Evolutionary conservation across 30 jellyfish, hydroid and myxozoan genomes (phyloP).

Genomic region (Turritopsis dohrnii): DNA sequence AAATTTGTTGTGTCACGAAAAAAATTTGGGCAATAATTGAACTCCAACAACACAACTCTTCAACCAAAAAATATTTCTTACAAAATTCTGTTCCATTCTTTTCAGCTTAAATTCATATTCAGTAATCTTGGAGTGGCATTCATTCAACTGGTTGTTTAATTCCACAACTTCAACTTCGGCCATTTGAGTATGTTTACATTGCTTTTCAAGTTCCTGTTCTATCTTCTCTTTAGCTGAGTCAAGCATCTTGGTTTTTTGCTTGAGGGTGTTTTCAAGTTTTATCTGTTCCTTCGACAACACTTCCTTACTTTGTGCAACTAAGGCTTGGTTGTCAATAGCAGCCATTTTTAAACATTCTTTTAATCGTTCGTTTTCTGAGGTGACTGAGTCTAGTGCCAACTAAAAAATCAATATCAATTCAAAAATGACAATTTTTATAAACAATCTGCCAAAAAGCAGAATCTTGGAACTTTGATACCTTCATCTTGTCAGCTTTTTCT

Average conservation of each 20-base stretch:
- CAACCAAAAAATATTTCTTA: too few relatives aligned
- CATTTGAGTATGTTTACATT: conserved; percentile 36
- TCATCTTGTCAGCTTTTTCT: conserved; percentile 7
- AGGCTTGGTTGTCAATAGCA: conserved; percentile 75
- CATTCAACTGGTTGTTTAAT: conserved; percentile 27
- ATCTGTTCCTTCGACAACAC: conserved; percentile 49
- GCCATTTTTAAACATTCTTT: conserved; percentile 63
- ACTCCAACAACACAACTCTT: too few relatives aligned
- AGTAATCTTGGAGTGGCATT: conserved; percentile 17
- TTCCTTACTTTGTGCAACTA: conserved; percentile 64
- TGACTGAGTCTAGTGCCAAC: conserved; percentile 38
- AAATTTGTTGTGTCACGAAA: not conserved
- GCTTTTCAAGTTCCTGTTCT: conserved; percentile 49
- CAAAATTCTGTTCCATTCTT: conserved; percentile 3
- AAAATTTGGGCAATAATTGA: too few relatives aligned
- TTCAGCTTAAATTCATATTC: conserved; percentile 19
- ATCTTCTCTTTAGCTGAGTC: conserved; percentile 60
- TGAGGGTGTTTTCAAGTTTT: conserved; percentile 20
- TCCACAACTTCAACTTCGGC: conserved; percentile 39
- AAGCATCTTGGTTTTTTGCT: conserved; percentile 42
- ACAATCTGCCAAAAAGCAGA: not conserved
- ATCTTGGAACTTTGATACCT: conserved; percentile 8
- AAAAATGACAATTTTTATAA: not conserved
- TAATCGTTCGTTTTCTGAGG: conserved; percentile 46
- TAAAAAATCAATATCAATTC: not conserved